phyloP scores from a whole-genome alignment of 2,888 invertebrate genomes.

The Oligia strigilis region DNA sequence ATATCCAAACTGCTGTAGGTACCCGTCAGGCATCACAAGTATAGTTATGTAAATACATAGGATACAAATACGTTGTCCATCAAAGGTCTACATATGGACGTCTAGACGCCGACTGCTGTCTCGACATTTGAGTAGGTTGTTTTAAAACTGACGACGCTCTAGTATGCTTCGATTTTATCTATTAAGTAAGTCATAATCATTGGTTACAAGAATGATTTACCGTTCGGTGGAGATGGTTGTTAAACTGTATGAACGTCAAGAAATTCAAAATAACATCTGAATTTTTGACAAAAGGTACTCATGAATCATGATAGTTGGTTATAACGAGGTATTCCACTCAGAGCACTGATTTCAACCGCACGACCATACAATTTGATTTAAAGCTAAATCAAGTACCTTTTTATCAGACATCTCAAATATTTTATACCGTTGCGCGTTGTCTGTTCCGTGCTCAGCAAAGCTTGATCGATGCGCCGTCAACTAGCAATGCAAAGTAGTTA shows the following conservation, averaged over 20 bases:
- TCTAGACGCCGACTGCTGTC: constrained; percentile 49
- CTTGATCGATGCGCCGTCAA: constrained; percentile 66
- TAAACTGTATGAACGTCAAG: not conserved
- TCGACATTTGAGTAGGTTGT: constrained; percentile 48
- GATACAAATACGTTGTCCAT: constrained; percentile 46
- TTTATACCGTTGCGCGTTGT: constrained; percentile 52
- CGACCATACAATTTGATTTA: constrained; percentile 2
- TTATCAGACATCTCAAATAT: constrained; percentile 52
- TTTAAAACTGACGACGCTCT: constrained; percentile 42
- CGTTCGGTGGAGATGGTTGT: not conserved
- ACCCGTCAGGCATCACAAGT: constrained; percentile 44
- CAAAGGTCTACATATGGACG: constrained; percentile 51
- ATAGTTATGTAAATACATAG: constrained; percentile 45
- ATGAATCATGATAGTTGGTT: not conserved
- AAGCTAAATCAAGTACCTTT: constrained; percentile 13
- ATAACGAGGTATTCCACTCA: not conserved
- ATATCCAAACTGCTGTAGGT: constrained; percentile 26
- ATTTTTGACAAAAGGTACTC: not conserved
- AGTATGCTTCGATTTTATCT: constrained; percentile 37
- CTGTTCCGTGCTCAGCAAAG: constrained; percentile 36
- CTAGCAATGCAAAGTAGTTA: constrained; percentile 68
- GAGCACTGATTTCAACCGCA: too few species aligned
- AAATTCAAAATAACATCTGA: not conserved
- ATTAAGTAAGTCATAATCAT: constrained; percentile 23
- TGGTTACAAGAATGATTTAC: constrained; percentile 41